phyloP scores from a whole-genome alignment of 2,888 invertebrate genomes.

The Spisula subtruncata region DNA sequence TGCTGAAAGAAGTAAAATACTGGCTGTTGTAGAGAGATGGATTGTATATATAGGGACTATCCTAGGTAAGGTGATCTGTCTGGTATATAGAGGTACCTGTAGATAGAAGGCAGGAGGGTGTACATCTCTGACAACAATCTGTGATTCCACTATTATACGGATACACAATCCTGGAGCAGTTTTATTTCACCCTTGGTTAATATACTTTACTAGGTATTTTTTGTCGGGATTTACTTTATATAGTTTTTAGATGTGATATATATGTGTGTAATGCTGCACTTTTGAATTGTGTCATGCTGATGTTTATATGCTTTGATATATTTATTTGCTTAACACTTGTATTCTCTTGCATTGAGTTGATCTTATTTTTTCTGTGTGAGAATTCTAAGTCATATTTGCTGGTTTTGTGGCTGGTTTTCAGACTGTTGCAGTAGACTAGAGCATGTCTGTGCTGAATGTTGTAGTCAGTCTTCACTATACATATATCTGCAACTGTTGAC shows the following conservation, averaged over 20 bases:
- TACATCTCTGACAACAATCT: too few species aligned
- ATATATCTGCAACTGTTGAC: slow-evolving; percentile 12
- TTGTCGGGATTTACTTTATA: not conserved
- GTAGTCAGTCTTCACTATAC: not conserved
- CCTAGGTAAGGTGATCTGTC: not conserved
- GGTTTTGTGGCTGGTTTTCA: not conserved
- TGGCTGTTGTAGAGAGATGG: not conserved
- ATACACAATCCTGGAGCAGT: not conserved
- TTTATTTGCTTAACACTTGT: not conserved
- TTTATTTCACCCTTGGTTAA: slow-evolving; percentile 42
- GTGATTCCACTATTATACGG: too few species aligned
- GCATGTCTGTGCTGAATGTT: not conserved
- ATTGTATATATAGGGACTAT: not conserved
- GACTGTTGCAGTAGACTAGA: not conserved
- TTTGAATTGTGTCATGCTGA: not conserved
- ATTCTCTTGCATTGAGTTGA: not conserved
- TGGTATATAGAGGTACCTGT: not conserved
- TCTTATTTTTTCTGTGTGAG: not conserved
- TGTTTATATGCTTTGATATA: not conserved
- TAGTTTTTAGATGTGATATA: not conserved
- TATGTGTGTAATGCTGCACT: not conserved
- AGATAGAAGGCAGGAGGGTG: too few species aligned
- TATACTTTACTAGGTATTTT: slow-evolving; percentile 14
- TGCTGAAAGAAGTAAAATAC: not conserved
- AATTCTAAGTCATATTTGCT: not conserved